Conservation (phyloP, 2,113 vertebrate genomes). For the Pimephales promelas region DNA sequence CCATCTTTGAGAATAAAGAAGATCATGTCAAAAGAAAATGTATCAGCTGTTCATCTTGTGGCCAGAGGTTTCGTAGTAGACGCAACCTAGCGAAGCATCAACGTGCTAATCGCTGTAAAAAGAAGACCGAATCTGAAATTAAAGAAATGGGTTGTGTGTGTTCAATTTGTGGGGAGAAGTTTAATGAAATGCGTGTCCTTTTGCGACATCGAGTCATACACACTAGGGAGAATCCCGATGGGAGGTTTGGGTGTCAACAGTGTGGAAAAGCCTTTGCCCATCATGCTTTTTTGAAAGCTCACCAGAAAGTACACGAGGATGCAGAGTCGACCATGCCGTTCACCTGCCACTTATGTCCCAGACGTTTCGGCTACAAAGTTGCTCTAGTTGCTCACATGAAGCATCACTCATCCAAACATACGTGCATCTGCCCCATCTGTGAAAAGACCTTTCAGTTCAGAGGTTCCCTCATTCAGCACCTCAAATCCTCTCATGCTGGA, state of each 20-base stretch:
- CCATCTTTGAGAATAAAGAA: background rate
- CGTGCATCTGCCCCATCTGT: slow-evolving; percentile 1
- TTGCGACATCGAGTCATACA: slow-evolving; percentile 28
- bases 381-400: slow-evolving; percentile 37
- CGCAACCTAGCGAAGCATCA: slow-evolving; percentile 31
- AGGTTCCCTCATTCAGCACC: slow-evolving; percentile 55
- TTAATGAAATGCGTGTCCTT: slow-evolving; percentile 28
- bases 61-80: slow-evolving; percentile 26
- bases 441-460: slow-evolving; percentile 20
- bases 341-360: slow-evolving; percentile 36
- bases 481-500: slow-evolving; percentile 59
- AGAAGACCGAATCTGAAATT: background rate
- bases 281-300: slow-evolving; percentile 35
- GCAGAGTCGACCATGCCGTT: slow-evolving; percentile 7
- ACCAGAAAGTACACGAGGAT: slow-evolving; percentile 41
- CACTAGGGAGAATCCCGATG: background rate
- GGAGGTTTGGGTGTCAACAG: background rate
- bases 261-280: slow-evolving; percentile 31
- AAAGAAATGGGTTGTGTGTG: slow-evolving; percentile 20
- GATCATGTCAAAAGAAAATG: background rate
- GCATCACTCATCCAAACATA: slow-evolving; percentile 8
- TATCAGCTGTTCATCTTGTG: slow-evolving; percentile 30
- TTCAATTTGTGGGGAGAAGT: slow-evolving; percentile 21
- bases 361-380: slow-evolving; percentile 43
- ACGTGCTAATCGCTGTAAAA: background rate